Evolutionary conservation across 2,113 vertebrate genomes (phyloP).

Genomic region (Petrocephalus zakoni): DNA sequence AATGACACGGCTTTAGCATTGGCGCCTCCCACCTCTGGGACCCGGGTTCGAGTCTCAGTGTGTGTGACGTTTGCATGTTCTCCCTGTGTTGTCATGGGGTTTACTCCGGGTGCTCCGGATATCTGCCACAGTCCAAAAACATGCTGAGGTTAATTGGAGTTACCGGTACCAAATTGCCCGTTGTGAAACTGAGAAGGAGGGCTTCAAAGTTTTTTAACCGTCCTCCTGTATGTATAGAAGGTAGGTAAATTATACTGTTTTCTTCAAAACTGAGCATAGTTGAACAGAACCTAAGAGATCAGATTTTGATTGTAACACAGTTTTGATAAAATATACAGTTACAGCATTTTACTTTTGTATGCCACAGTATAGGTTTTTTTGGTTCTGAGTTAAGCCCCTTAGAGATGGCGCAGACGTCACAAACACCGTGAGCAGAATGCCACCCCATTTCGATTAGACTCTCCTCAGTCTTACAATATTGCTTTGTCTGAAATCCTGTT

Average conservation of each 20-base stretch:
- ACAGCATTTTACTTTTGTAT: not conserved
- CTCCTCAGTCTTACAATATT: not conserved
- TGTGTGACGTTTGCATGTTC: too few species aligned
- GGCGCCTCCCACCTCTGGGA: too few species aligned
- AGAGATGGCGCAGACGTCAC: not conserved
- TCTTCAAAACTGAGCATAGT: not conserved
- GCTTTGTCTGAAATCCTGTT: constrained; percentile 24
- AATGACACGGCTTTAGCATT: not conserved
- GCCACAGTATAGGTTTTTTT: not conserved
- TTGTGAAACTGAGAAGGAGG: not conserved
- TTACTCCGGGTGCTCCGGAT: too few species aligned
- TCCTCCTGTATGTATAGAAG: not conserved
- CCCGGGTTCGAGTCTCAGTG: too few species aligned
- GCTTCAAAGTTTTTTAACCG: not conserved
- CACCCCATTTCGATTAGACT: not conserved
- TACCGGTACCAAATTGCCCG: too few species aligned
- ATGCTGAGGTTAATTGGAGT: too few species aligned
- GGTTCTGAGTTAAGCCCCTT: not conserved
- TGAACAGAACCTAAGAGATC: not conserved
- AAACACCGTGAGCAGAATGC: not conserved
- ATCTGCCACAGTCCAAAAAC: too few species aligned
- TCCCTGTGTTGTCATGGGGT: too few species aligned
- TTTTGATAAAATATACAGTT: not conserved
- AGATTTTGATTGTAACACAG: not conserved
- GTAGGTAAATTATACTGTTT: not conserved